Evolutionary conservation across 2,888 invertebrate species (phyloP).

Genomic region (Aquatica leii): DNA sequence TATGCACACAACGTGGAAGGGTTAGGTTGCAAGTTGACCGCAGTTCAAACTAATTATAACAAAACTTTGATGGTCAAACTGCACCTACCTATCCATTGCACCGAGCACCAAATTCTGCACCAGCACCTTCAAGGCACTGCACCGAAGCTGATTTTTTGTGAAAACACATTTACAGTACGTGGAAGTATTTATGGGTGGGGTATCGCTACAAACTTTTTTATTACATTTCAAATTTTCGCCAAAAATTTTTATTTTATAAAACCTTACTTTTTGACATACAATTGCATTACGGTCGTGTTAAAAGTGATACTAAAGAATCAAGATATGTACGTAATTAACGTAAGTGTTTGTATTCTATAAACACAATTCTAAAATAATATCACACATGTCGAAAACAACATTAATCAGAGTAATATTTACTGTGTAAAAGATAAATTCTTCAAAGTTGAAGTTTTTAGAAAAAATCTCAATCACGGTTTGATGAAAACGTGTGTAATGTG

Average conservation of each 20-base stretch:
- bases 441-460: slow-evolving; percentile 44
- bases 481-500: slow-evolving; percentile 23
- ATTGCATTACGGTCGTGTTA: not conserved
- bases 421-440: slow-evolving; percentile 49
- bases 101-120: slow-evolving; percentile 40
- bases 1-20: slow-evolving; percentile 27
- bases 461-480: slow-evolving; percentile 20
- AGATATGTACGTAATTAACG: no score
- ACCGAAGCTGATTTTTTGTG: slow-evolving; percentile 22
- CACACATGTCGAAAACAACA: slow-evolving; percentile 38
- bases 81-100: slow-evolving; percentile 39
- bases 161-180: not conserved
- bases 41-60: not conserved
- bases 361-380: not conserved
- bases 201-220: not conserved
- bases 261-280: no score
- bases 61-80: slow-evolving; percentile 32
- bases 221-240: no score
- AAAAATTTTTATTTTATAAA: no score
- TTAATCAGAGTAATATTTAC: slow-evolving; percentile 49
- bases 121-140: slow-evolving; percentile 32
- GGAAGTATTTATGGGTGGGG: slow-evolving; percentile 23
- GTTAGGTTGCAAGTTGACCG: slow-evolving; percentile 36
- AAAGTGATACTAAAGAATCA: no score
- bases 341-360: no score